Evolutionary conservation across 2,113 vertebrate species (phyloP).

Genomic region (Nannospalax galili): DNA sequence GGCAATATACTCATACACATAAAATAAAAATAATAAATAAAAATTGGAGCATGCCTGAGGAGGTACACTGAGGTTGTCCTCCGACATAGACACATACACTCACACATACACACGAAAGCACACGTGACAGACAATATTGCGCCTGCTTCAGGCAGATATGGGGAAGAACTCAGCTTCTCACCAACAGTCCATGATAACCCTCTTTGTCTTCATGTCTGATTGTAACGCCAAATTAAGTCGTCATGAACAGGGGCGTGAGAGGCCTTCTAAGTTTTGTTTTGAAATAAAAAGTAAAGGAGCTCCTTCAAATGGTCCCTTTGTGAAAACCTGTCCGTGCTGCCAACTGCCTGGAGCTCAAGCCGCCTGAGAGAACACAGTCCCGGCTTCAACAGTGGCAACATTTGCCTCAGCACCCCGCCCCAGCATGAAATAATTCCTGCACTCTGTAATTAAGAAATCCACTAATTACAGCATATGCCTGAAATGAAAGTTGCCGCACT

Average conservation of each 20-base stretch:
- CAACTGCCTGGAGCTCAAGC: too few relatives aligned
- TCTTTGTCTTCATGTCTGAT: background rate
- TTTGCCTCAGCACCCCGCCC: background rate
- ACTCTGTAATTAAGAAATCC: conserved; percentile 57
- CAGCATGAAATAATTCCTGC: background rate
- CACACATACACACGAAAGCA: background rate
- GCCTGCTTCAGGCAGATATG: background rate
- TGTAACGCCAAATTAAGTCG: background rate
- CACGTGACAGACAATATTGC: too few relatives aligned
- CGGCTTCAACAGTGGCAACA: background rate
- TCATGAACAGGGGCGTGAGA: background rate
- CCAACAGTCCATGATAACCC: background rate
- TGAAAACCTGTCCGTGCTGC: background rate
- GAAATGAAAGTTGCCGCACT: background rate
- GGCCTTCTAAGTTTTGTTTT: background rate
- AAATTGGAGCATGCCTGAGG: too few relatives aligned
- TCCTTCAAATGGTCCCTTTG: background rate
- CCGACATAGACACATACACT: too few relatives aligned
- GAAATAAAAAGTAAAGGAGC: background rate
- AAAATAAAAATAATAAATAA: too few relatives aligned
- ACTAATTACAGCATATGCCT: conserved; percentile 27
- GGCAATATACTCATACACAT: too few relatives aligned
- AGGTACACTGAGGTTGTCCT: too few relatives aligned
- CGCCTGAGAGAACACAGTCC: background rate
- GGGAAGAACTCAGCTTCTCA: background rate